A percentile compares a stretch with the other conserved stretches of the same genome.
Evolutionary conservation across 2,888 invertebrate species (phyloP).

Genomic region (Drosophila neotestacea): DNA sequence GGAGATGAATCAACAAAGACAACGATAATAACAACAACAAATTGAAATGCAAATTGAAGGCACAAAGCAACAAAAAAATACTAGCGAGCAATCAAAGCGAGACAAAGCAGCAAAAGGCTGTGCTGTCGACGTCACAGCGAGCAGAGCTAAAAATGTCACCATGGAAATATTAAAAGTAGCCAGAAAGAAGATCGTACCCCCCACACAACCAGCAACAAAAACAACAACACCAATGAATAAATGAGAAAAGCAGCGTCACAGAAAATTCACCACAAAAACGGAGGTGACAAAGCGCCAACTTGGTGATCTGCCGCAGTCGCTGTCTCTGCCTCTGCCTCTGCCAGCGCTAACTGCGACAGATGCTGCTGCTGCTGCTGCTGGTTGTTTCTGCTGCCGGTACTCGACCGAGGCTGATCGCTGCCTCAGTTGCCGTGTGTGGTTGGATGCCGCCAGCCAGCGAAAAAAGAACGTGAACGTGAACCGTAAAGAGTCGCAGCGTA

Average conservation of each 20-base stretch:
- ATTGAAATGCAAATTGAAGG: constrained; percentile 78
- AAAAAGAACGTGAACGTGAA: constrained; percentile 54
- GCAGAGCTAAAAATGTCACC: constrained; percentile 70
- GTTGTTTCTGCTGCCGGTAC: constrained; percentile 21
- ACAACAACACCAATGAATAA: not conserved
- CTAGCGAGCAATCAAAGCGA: constrained; percentile 66
- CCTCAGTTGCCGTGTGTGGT: constrained; percentile 75
- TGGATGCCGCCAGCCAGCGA: constrained; percentile 67
- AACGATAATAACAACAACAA: constrained; percentile 28
- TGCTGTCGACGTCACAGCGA: constrained; percentile 13
- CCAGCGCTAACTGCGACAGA: not conserved
- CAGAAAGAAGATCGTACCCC: constrained; percentile 36
- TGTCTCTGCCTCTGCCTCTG: constrained; percentile 29
- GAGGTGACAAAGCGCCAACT: constrained; percentile 70
- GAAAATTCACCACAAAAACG: constrained; percentile 66
- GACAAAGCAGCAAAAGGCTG: constrained; percentile 53
- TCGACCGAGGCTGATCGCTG: constrained; percentile 41
- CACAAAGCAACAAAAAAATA: constrained; percentile 69
- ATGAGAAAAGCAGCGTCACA: constrained; percentile 32
- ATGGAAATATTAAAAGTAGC: constrained; percentile 62
- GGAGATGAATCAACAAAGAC: not conserved
- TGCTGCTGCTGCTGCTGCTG: constrained; percentile 2
- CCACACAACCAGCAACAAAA: not conserved
- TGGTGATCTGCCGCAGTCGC: constrained; percentile 31
- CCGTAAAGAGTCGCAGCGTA: constrained; percentile 30